These are phyloP conservation scores for Echiichthys vipera DNA, from an alignment of 2,797 vertebrate species.

Conservation along the genomic window DNA sequence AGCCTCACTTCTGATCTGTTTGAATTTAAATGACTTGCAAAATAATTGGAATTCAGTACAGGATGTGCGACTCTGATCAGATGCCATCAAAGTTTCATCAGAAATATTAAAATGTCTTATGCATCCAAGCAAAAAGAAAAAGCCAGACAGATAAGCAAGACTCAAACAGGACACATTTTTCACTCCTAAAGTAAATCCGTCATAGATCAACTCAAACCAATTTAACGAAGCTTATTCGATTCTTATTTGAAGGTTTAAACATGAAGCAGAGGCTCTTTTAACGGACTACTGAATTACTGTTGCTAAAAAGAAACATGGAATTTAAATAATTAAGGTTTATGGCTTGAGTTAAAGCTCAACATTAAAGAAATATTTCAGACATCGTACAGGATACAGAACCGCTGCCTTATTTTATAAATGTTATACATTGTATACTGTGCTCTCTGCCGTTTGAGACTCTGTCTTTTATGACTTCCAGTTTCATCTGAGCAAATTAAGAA, in stretches of 20 bases:
- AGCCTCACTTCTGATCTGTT: background rate
- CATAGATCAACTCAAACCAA: background rate
- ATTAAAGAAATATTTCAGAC: background rate
- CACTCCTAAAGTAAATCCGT: background rate
- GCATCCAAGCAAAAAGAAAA: slow-evolving; percentile 6
- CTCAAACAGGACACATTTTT: background rate
- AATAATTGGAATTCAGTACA: background rate
- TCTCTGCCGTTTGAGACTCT: background rate
- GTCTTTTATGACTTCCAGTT: background rate
- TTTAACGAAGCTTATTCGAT: background rate
- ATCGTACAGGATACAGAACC: background rate
- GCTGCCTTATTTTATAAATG: background rate
- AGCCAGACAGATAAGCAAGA: background rate
- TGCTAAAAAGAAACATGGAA: background rate
- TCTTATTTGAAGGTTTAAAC: background rate
- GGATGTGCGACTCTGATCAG: background rate
- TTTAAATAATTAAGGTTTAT: slow-evolving; percentile 14
- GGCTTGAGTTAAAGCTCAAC: background rate
- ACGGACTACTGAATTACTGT: slow-evolving; percentile 3
- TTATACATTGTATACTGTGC: background rate
- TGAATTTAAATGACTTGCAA: background rate
- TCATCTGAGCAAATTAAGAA: slow-evolving; percentile 1
- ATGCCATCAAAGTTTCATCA: slow-evolving; percentile 10
- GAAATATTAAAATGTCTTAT: background rate
- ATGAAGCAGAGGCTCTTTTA: background rate